A percentile compares a stretch with the other conserved stretches of the same genome.
phyloP scores from a whole-genome alignment of 2,113 vertebrate genomes.

The Oenanthe oenanthe region DNA sequence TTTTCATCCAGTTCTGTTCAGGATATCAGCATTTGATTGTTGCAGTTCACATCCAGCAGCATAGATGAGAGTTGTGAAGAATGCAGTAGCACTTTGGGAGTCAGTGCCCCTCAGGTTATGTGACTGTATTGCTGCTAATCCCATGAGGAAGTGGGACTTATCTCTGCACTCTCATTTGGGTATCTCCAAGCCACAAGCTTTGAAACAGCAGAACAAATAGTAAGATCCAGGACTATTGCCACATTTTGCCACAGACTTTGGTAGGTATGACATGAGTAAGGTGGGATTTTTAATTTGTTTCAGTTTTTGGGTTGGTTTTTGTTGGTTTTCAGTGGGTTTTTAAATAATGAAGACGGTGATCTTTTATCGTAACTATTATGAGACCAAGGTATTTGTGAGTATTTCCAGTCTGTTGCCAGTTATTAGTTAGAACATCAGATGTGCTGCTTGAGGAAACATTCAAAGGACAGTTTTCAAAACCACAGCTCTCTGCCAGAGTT shows the following conservation, averaged over 20 bases:
- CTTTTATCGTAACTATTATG: neutral
- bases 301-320: neutral
- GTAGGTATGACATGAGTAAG: neutral
- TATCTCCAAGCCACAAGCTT: neutral
- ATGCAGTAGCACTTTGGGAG: neutral
- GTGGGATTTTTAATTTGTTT: neutral
- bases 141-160: neutral
- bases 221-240: neutral
- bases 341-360: neutral
- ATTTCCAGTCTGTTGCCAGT: neutral
- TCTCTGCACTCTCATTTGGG: neutral
- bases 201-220: neutral
- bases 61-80: neutral
- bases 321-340: neutral
- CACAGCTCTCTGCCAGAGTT: neutral
- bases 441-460: neutral
- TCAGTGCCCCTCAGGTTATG: neutral
- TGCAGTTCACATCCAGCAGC: neutral
- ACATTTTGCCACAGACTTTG: neutral
- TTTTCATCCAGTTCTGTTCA: neutral
- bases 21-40: neutral
- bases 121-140: neutral
- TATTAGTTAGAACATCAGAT: neutral
- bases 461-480: neutral
- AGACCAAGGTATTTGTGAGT: neutral